phyloP scores from a whole-genome alignment of 2,113 vertebrate genomes.

The Leucoraja erinaceus region DNA sequence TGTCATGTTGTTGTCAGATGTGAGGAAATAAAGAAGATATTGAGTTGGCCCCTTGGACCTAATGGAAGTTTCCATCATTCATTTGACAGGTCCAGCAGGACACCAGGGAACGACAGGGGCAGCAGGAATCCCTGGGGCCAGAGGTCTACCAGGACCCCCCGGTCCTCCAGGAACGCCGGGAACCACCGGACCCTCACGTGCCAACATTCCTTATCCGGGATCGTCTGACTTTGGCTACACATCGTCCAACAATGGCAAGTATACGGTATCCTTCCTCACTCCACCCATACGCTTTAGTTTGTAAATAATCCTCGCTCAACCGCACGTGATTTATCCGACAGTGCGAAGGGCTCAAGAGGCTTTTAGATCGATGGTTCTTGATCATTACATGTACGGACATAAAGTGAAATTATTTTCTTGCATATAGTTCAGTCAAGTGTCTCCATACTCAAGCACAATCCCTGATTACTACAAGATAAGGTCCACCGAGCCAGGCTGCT shows the following conservation, averaged over 20 bases:
- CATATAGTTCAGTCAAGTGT: too few relatives aligned
- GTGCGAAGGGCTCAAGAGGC: too few relatives aligned
- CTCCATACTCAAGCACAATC: too few relatives aligned
- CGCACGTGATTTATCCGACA: neutral
- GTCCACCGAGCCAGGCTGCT: too few relatives aligned
- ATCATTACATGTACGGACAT: too few relatives aligned
- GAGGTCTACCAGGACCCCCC: constrained; percentile 19
- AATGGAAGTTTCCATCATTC: neutral
- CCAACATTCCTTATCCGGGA: constrained; percentile 23
- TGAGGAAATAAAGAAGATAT: neutral
- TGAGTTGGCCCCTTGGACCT: neutral
- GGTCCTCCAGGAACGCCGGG: neutral
- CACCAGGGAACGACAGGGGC: neutral
- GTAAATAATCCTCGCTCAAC: neutral
- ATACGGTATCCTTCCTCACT: neutral
- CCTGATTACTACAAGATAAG: too few relatives aligned
- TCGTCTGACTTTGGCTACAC: constrained; percentile 28
- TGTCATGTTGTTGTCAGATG: neutral
- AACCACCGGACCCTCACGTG: neutral
- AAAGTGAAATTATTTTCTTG: too few relatives aligned
- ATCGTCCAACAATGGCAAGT: constrained; percentile 14
- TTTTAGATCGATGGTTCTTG: too few relatives aligned
- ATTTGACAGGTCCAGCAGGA: neutral
- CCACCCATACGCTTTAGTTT: neutral
- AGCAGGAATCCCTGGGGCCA: neutral